Evolutionary conservation across 2,113 vertebrate genomes (phyloP).

Genomic region (Salvelinus fontinalis): DNA sequence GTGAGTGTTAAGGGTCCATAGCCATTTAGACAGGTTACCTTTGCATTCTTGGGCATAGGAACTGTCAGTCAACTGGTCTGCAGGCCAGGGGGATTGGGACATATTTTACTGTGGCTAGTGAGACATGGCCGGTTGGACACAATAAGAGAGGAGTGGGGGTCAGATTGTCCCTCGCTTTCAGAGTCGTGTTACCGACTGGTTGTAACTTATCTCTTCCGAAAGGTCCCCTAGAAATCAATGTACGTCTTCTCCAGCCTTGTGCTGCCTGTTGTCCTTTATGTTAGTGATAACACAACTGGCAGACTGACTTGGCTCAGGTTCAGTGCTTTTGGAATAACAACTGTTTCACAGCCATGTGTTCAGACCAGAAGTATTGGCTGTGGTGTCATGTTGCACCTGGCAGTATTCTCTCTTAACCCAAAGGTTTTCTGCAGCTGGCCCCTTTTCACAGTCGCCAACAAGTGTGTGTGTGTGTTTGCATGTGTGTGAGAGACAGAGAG

Average conservation of each 20-base stretch:
- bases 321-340: constrained; percentile 39
- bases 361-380: neutral
- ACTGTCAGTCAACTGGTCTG: no score
- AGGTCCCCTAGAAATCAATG: neutral
- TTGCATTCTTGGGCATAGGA: no score
- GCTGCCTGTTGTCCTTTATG: neutral
- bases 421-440: constrained; percentile 57
- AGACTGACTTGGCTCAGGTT: constrained; percentile 5
- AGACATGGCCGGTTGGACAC: constrained; percentile 33
- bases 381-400: constrained; percentile 52
- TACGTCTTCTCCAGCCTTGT: neutral
- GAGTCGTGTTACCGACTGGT: constrained; percentile 28
- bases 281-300: neutral
- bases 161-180: constrained; percentile 42
- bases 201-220: neutral
- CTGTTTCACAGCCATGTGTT: constrained; percentile 36
- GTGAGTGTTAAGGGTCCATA: no score
- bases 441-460: constrained; percentile 34
- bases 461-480: constrained; percentile 10
- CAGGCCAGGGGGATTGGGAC: no score
- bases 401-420: constrained; percentile 43
- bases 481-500: neutral
- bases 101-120: neutral
- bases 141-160: constrained; percentile 25
- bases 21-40: no score